Evolutionary conservation across 2,797 vertebrate species (phyloP).

Genomic region (Natrix natrix): DNA sequence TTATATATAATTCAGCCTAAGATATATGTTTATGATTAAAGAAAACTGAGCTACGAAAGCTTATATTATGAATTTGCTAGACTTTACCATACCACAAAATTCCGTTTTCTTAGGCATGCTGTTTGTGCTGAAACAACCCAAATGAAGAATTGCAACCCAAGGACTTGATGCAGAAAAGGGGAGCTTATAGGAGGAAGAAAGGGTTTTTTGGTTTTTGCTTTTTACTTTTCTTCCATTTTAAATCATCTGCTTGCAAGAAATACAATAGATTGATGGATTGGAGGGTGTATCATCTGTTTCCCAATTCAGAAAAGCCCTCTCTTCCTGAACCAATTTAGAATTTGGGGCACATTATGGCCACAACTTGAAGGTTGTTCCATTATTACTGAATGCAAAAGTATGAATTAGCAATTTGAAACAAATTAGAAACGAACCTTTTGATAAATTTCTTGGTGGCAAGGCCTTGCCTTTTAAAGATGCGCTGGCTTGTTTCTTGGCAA

Average conservation of each 20-base stretch:
- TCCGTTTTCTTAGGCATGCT: neutral
- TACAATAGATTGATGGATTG: neutral
- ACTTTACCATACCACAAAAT: neutral
- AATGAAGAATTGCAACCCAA: constrained; percentile 31
- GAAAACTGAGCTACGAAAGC: neutral
- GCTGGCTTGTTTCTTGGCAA: neutral
- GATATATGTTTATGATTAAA: neutral
- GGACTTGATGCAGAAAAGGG: constrained; percentile 14
- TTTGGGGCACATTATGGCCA: neutral
- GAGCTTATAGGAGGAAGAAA: neutral
- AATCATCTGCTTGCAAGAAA: neutral
- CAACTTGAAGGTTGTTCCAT: no score
- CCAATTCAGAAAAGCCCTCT: neutral
- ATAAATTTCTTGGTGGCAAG: neutral
- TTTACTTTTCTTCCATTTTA: constrained; percentile 9
- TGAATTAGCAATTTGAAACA: neutral
- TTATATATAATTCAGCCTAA: neutral
- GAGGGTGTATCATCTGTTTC: neutral
- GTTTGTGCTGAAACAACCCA: constrained; percentile 47
- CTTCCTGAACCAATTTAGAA: neutral
- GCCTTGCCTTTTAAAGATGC: neutral
- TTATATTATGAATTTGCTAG: neutral
- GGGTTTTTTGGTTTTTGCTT: neutral
- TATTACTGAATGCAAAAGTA: neutral
- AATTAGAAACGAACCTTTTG: neutral